A percentile compares a stretch with the other conserved stretches of the same genome.
Conservation (phyloP, 2,797 vertebrate species). For the Scyliorhinus canicula region DNA sequence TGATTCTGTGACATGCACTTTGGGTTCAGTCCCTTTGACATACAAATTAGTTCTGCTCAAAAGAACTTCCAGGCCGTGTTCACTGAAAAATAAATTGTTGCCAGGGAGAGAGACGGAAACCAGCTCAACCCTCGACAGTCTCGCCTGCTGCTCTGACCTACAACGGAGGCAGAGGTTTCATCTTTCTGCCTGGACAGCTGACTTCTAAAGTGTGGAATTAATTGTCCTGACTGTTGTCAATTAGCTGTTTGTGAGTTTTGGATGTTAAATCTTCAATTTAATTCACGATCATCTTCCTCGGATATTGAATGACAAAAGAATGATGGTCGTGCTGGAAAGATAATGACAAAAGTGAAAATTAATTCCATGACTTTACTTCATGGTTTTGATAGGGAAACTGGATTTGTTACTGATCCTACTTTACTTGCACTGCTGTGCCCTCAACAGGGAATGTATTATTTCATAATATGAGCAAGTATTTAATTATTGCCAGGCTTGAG, state of each 20-base stretch:
- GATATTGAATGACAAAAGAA: conserved; percentile 19
- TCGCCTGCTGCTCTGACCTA: not conserved
- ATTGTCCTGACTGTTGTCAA: not conserved
- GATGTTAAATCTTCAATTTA: not conserved
- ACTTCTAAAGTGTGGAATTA: not conserved
- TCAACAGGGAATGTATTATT: not conserved
- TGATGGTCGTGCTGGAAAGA: not conserved
- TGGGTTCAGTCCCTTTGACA: not conserved
- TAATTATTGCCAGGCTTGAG: not conserved
- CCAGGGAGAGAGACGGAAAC: not conserved
- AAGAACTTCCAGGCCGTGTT: not conserved
- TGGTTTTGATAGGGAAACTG: not conserved
- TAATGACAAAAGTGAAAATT: not conserved
- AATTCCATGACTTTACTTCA: not conserved
- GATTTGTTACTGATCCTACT: not conserved
- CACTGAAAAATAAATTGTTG: not conserved
- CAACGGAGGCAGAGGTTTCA: not conserved
- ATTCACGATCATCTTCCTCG: not conserved
- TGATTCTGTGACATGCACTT: not conserved
- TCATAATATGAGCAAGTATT: not conserved
- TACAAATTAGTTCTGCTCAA: not conserved
- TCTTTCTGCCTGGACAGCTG: not conserved
- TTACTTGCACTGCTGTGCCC: not conserved
- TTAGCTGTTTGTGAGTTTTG: not conserved
- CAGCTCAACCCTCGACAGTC: not conserved